Conservation (phyloP, 2,113 vertebrate species). For the Caretta caretta region DNA sequence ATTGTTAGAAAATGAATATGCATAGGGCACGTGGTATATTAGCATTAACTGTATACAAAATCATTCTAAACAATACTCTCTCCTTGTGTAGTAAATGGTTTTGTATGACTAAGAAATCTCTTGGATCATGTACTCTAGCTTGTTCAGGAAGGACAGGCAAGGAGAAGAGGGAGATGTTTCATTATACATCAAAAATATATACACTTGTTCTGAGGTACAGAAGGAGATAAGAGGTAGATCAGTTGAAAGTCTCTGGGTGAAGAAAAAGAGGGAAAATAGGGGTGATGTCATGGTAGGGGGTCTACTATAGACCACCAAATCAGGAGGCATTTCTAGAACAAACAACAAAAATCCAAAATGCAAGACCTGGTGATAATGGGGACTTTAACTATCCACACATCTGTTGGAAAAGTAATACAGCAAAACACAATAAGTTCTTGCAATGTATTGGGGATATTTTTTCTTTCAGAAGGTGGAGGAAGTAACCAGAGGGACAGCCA, state of each 20-base stretch:
- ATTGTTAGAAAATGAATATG: neutral
- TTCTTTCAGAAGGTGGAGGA: neutral
- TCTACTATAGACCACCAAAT: neutral
- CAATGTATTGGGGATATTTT: neutral
- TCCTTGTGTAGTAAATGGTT: neutral
- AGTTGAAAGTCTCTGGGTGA: neutral
- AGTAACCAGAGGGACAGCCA: neutral
- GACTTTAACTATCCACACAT: neutral
- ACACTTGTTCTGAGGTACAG: neutral
- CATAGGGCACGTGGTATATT: neutral
- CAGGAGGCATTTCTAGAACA: neutral
- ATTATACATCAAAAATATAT: neutral
- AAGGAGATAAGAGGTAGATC: neutral
- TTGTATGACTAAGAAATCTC: neutral
- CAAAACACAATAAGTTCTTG: neutral
- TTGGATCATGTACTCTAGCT: neutral
- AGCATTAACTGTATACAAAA: neutral
- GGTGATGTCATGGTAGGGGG: neutral
- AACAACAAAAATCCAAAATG: neutral
- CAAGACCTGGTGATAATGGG: neutral
- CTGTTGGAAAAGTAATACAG: neutral
- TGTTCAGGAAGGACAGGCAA: neutral
- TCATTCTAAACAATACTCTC: neutral
- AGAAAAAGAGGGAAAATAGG: neutral
- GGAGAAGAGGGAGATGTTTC: neutral